Base-by-base conservation (phyloP, 2,113 vertebrate species). In the Jaculus jaculus region DNA sequence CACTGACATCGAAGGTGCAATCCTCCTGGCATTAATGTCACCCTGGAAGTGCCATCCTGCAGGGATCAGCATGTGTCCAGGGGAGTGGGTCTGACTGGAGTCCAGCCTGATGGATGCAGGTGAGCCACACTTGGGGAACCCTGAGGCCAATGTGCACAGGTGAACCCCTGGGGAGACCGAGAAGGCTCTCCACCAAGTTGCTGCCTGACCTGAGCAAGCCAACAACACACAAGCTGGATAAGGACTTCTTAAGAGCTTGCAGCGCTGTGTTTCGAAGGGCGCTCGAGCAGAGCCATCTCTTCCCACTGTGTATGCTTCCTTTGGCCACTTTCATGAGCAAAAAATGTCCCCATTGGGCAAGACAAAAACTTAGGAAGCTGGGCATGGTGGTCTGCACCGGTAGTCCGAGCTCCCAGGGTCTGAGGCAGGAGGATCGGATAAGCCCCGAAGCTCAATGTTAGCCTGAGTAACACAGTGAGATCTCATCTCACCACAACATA, bases 111-210 rank as follows among this genome's bases (percentile, higher is more conserved):
- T 30, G 32, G 26, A 28, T 2, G 20, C 68, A 85, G 83, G 30
- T 72, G 60, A 72, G 54, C 54, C 18, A 24, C 26, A 51, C 63
- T 28, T 26, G 5, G 5, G 72, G n/a, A 37, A 10, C 24, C 3
- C 42, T 54, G 26, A 60, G 71, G 73, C 18, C 18, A 42, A 32
- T 39, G 72, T 17, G 34, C 21, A 7, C 12, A 17, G 58, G 0
- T 4, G 42, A 20, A 61, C 37, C 15, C 18, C 34, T 11, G 17
- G 12, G 63, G 28, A 23, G 37, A 61, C 7, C 3, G 0, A 0
- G 0, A 23, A 23, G 69, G 54, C n/a, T 39, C 80, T 47, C 7
- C 30, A 39, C 10, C 34, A 32, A 75, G 39, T 1, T 60, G 63
- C 4, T 26, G 23, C 74, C 24, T 23, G 42, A 6, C 39, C 18